Percentiles rank a stretch among this genome's conserved stretches.
phyloP scores from a whole-genome alignment of 2,888 invertebrate species.

The Cepaea hortensis region DNA sequence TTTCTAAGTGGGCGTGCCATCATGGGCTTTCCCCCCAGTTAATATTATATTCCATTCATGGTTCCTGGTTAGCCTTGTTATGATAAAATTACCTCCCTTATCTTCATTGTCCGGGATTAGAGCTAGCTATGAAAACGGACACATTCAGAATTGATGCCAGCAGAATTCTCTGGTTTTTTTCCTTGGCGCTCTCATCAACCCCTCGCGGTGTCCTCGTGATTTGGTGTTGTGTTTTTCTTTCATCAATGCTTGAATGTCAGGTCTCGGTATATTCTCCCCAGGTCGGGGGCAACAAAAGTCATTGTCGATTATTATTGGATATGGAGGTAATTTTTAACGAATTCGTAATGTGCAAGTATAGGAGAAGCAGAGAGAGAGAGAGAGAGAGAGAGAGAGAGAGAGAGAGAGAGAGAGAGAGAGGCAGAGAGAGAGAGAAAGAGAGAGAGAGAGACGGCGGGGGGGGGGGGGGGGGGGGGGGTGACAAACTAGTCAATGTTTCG shows the following conservation, averaged over 20 bases:
- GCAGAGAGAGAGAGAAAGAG: too few relatives aligned
- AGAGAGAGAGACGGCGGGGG: too few relatives aligned
- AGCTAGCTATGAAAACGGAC: conserved; percentile 24
- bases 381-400: too few relatives aligned
- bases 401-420: too few relatives aligned
- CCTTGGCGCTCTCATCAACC: conserved; percentile 15
- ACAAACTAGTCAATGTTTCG: too few relatives aligned
- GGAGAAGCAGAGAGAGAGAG: too few relatives aligned
- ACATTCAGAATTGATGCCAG: conserved; percentile 28
- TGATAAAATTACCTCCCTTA: conserved; percentile 38
- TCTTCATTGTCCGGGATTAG: neutral
- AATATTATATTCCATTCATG: conserved; percentile 25
- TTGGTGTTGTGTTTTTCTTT: conserved; percentile 23
- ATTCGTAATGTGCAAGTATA: too few relatives aligned
- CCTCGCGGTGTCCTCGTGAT: conserved; percentile 31
- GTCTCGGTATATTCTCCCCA: neutral
- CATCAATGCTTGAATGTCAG: neutral
- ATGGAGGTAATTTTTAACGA: too few relatives aligned
- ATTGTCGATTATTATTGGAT: too few relatives aligned
- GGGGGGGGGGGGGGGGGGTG: too few relatives aligned
- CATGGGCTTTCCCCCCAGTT: neutral
- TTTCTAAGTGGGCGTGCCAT: neutral
- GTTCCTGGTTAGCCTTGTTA: conserved; percentile 16
- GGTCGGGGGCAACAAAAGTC: too few relatives aligned
- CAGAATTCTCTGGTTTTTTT: neutral